A percentile compares a stretch with the other conserved stretches of the same genome.
Conservation (phyloP, 2,888 invertebrate genomes). For the Drosophila falleni region DNA sequence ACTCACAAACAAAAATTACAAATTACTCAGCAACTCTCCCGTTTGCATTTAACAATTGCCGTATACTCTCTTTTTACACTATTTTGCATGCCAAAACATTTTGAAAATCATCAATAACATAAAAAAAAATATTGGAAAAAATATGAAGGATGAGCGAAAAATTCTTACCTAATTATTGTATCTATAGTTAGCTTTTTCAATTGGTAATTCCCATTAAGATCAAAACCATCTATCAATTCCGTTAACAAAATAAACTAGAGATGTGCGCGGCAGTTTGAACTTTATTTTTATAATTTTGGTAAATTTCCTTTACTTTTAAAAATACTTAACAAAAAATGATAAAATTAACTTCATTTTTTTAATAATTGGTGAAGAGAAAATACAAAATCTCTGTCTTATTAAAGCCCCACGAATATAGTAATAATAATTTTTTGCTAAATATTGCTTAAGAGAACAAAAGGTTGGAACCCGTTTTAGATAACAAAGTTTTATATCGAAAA, state of each 20-base stretch:
- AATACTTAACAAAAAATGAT: too few species aligned
- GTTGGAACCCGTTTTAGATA: too few species aligned
- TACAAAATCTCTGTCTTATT: too few species aligned
- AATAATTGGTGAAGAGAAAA: too few species aligned
- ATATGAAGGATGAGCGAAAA: neutral
- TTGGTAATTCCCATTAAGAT: slow-evolving; percentile 7
- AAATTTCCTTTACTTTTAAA: too few species aligned
- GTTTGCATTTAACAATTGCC: slow-evolving; percentile 45
- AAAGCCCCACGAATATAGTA: too few species aligned
- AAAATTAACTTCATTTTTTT: neutral
- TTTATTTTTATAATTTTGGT: neutral
- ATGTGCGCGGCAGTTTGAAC: slow-evolving; percentile 4
- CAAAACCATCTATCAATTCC: neutral
- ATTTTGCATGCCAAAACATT: slow-evolving; percentile 47
- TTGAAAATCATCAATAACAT: slow-evolving; percentile 36
- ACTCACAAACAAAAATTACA: slow-evolving; percentile 38
- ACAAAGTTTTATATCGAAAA: too few species aligned
- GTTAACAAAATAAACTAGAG: neutral
- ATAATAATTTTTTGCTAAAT: too few species aligned
- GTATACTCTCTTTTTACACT: slow-evolving; percentile 38
- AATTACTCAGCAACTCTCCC: slow-evolving; percentile 37
- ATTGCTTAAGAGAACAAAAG: too few species aligned
- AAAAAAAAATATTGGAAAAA: neutral
- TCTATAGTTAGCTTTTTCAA: slow-evolving; percentile 6
- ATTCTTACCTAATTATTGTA: neutral